Percentiles rank a stretch among this genome's conserved stretches.
Conservation (phyloP, 2,113 vertebrate genomes). For the Ciconia maguari region DNA sequence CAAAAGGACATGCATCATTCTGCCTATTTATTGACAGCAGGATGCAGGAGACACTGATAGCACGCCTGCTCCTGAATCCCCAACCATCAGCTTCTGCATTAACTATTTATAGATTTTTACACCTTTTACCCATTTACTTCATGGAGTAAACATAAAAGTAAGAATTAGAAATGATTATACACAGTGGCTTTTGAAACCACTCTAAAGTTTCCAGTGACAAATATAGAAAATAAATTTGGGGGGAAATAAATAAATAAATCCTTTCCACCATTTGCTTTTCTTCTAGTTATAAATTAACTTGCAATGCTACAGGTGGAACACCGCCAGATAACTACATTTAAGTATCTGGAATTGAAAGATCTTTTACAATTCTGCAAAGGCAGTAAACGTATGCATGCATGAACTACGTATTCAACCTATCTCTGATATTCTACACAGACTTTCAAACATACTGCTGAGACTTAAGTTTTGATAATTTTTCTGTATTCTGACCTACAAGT, state of each 20-base stretch:
- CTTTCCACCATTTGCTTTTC: not conserved
- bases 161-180: not conserved
- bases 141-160: not conserved
- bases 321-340: not conserved
- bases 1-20: not conserved
- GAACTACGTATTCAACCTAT: fast-evolving
- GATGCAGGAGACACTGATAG: not conserved
- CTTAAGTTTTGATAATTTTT: not conserved
- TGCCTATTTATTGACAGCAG: not conserved
- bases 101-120: not conserved
- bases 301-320: not conserved
- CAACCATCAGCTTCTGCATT: not conserved
- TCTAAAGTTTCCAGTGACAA: not conserved
- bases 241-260: not conserved
- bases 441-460: not conserved
- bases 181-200: not conserved
- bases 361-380: not conserved
- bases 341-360: not conserved
- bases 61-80: not conserved
- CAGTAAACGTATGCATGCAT: fast-evolving
- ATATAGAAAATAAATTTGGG: fast-evolving
- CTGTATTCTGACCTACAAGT: not conserved
- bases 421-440: not conserved
- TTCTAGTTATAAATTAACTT: not conserved
- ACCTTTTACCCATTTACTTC: not conserved